Conservation (phyloP, 2,797 vertebrate genomes). For the Myotis vivesi region DNA sequence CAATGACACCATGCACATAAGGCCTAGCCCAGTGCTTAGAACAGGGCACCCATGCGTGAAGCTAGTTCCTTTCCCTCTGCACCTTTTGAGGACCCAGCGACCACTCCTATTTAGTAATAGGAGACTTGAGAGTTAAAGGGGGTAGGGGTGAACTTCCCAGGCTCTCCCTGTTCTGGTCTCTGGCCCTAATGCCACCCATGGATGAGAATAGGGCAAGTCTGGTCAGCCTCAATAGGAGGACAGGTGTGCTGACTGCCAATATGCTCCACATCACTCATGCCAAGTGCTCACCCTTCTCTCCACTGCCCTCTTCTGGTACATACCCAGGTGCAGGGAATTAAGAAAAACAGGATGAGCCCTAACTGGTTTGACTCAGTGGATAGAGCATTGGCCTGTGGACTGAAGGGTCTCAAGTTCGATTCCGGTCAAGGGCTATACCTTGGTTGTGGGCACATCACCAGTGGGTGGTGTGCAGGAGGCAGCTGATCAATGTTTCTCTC, state of each 20-base stretch:
- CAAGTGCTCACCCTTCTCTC: neutral
- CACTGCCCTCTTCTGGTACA: neutral
- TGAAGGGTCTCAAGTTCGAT: too few species aligned
- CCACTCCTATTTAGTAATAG: neutral
- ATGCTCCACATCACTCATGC: neutral
- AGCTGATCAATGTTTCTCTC: too few species aligned
- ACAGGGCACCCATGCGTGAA: neutral
- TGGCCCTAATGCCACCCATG: neutral
- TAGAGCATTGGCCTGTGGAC: too few species aligned
- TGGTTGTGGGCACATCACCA: too few species aligned
- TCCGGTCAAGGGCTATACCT: too few species aligned
- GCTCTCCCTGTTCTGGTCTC: neutral
- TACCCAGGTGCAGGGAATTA: neutral
- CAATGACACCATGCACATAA: neutral
- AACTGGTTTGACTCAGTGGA: too few species aligned
- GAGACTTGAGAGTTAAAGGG: neutral
- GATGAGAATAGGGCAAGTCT: neutral
- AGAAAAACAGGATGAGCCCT: neutral
- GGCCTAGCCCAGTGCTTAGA: neutral
- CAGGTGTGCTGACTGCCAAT: neutral
- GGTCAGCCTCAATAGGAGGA: neutral
- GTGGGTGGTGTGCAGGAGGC: too few species aligned
- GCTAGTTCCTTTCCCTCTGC: neutral
- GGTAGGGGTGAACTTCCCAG: neutral
- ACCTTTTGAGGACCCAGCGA: neutral